A percentile compares a stretch with the other conserved stretches of the same genome.
Conservation (phyloP, 2,797 vertebrate species). For the Remorina albescens region DNA sequence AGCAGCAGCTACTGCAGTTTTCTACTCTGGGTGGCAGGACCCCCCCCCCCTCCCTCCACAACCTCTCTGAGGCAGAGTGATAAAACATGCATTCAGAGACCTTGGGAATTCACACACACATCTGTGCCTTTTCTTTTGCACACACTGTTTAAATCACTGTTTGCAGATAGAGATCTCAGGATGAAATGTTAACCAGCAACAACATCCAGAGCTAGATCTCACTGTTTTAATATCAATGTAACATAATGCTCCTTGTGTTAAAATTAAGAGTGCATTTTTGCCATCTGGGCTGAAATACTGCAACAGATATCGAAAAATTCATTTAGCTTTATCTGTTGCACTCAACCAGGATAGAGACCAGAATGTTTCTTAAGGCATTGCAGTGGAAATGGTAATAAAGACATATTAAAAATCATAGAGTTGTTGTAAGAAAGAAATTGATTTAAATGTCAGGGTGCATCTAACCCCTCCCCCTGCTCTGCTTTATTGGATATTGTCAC, state of each 20-base stretch:
- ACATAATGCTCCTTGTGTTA: too few relatives aligned
- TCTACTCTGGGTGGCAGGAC: conserved; percentile 46
- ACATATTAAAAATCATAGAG: conserved; percentile 75
- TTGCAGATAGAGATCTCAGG: conserved; percentile 67
- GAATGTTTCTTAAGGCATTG: conserved; percentile 42
- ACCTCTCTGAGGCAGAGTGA: conserved; percentile 65
- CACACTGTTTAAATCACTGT: conserved; percentile 72
- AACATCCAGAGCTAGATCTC: conserved; percentile 48
- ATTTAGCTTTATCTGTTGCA: conserved; percentile 29
- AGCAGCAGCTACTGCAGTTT: conserved; percentile 45
- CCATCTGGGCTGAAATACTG: conserved; percentile 58
- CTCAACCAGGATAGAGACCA: conserved; percentile 29
- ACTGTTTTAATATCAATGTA: conserved; percentile 55
- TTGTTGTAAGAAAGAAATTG: conserved; percentile 77
- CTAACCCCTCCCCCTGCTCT: conserved; percentile 60
- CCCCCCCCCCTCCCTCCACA: conserved; percentile 24
- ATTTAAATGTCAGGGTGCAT: conserved; percentile 83
- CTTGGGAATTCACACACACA: conserved; percentile 81
- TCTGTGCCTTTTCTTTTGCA: conserved; percentile 76
- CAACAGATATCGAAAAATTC: conserved; percentile 28
- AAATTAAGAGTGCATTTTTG: conserved; percentile 42
- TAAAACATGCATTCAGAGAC: conserved; percentile 80
- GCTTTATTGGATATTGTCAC: conserved; percentile 83
- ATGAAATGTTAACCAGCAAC: conserved; percentile 74
- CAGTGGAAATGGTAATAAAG: conserved; percentile 72